These are phyloP conservation scores for Malurus alboscapulatus DNA, from an alignment of 2,113 vertebrate species.

Conservation along the genomic window DNA sequence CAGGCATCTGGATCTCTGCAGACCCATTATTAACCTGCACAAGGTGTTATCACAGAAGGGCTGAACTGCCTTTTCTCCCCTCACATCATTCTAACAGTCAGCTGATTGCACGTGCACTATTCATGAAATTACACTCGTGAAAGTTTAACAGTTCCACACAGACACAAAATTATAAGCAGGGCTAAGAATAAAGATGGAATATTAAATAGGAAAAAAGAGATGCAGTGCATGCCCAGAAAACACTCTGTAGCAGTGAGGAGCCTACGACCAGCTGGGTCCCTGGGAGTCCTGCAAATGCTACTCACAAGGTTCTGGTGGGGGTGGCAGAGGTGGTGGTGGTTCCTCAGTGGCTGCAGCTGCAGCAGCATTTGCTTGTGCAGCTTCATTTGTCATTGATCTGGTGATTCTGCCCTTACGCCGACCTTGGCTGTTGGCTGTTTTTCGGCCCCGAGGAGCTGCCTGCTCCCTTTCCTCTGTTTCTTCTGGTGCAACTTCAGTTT, in stretches of 20 bases:
- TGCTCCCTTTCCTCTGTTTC: conserved; percentile 95
- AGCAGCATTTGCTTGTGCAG: conserved; percentile 85
- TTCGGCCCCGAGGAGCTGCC: conserved; percentile 88
- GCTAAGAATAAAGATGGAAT: background rate
- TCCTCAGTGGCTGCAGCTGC: conserved; percentile 83
- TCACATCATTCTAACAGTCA: background rate
- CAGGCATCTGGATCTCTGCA: background rate
- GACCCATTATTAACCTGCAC: background rate
- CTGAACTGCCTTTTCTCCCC: background rate
- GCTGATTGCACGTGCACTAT: background rate
- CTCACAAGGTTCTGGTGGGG: conserved; percentile 85
- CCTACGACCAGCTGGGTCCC: background rate
- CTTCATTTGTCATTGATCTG: conserved; percentile 97
- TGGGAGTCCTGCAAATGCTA: background rate
- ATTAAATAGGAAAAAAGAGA: background rate
- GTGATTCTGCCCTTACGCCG: conserved; percentile 95
- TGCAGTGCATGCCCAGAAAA: background rate
- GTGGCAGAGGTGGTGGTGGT: conserved; percentile 75
- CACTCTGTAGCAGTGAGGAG: background rate
- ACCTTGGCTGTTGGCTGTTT: conserved; percentile 97
- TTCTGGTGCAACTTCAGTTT: conserved; percentile 85
- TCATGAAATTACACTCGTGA: background rate
- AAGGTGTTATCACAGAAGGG: background rate
- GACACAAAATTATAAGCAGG: background rate
- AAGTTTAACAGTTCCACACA: background rate